These are phyloP conservation scores for Pontoporia blainvillei DNA, from an alignment of 2,113 vertebrate species.

Conservation along the genomic window DNA sequence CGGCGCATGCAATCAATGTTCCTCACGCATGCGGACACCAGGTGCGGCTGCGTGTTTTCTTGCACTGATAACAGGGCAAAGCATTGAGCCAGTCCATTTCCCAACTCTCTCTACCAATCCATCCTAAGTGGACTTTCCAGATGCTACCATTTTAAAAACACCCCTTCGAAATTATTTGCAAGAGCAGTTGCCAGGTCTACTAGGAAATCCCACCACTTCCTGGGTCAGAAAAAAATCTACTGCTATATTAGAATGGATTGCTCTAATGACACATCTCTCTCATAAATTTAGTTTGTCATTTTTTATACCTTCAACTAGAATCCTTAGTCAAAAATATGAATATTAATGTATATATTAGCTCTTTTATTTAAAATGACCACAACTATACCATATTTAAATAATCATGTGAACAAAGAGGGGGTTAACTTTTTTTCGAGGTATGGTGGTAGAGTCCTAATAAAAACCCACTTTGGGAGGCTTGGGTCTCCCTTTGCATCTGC, in stretches of 20 bases:
- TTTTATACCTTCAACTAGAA: neutral
- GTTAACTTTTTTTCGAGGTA: neutral
- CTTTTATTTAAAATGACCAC: neutral
- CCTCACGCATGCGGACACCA: too few relatives aligned
- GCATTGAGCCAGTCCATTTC: neutral
- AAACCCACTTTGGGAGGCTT: neutral
- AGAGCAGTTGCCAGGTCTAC: neutral
- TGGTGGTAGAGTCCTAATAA: neutral
- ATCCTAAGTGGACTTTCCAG: constrained; percentile 43
- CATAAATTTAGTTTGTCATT: neutral
- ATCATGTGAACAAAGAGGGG: neutral
- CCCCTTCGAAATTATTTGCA: constrained; percentile 60
- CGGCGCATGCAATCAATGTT: neutral
- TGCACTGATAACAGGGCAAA: neutral
- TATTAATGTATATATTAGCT: neutral
- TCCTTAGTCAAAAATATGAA: neutral
- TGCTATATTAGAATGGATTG: constrained; percentile 53
- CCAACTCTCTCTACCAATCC: constrained; percentile 13
- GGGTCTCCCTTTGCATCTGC: neutral
- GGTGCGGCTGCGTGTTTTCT: accelerated
- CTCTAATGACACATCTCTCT: neutral
- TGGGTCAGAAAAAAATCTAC: constrained; percentile 38
- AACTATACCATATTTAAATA: neutral
- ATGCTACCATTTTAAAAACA: constrained; percentile 6
- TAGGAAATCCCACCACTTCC: constrained; percentile 6